phyloP scores from a whole-genome alignment of 2,113 vertebrate genomes.

The Hyla sarda region DNA sequence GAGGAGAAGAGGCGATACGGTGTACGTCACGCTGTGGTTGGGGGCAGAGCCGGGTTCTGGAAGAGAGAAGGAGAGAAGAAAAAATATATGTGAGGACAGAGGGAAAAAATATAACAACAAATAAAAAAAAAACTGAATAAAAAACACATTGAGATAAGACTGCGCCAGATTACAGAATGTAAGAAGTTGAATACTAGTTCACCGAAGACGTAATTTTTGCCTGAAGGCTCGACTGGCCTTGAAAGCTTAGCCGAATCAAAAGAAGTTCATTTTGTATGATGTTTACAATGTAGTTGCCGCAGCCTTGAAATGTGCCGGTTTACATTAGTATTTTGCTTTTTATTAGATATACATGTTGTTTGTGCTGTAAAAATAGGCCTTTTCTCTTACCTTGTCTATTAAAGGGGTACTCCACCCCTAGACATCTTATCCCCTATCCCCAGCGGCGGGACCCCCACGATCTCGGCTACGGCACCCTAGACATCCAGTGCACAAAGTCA shows the following conservation, averaged over 20 bases:
- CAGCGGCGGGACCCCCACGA: too few relatives aligned
- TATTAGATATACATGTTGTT: not conserved
- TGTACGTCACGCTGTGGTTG: slow-evolving; percentile 47
- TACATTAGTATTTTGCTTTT: not conserved
- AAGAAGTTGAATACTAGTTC: slow-evolving; percentile 44
- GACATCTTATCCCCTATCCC: too few relatives aligned
- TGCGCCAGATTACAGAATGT: not conserved
- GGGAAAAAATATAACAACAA: not conserved
- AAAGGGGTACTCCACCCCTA: not conserved
- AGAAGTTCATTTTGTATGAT: slow-evolving; percentile 18
- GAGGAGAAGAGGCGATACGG: slow-evolving; percentile 41
- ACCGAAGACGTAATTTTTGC: slow-evolving; percentile 17
- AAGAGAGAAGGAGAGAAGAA: slow-evolving; percentile 19
- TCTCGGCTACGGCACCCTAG: too few relatives aligned
- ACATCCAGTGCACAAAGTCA: too few relatives aligned
- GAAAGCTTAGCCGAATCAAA: slow-evolving; percentile 28
- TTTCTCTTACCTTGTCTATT: not conserved
- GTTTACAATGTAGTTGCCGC: slow-evolving; percentile 2
- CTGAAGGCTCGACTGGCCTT: slow-evolving; percentile 23
- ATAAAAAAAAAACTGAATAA: not conserved
- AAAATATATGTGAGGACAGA: not conserved
- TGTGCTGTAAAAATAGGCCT: not conserved
- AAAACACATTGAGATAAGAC: not conserved
- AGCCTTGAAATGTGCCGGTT: slow-evolving; percentile 9
- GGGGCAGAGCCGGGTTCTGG: slow-evolving; percentile 26